These are phyloP conservation scores for Paradoxurus hermaphroditus DNA, from an alignment of 2,113 vertebrate species.

Conservation along the genomic window DNA sequence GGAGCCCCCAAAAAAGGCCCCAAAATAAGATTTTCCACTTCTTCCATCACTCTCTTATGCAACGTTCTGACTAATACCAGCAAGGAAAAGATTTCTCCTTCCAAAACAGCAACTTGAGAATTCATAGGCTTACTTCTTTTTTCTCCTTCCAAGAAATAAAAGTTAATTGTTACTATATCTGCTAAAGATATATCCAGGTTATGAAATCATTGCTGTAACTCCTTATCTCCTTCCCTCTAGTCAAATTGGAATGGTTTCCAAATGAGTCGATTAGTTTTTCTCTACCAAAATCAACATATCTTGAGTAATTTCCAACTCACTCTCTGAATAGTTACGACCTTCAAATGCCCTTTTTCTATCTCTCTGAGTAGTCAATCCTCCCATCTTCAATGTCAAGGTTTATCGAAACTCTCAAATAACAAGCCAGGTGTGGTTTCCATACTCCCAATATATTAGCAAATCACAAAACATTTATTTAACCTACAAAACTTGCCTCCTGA, in stretches of 20 bases:
- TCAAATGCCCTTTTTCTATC: not conserved
- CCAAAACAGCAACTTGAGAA: not conserved
- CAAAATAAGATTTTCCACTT: not conserved
- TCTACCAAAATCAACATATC: not conserved
- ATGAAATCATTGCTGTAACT: not conserved
- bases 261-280: not conserved
- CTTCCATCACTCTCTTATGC: not conserved
- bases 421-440: not conserved
- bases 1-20: not conserved
- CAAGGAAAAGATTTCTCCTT: not conserved
- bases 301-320: not conserved
- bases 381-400: not conserved
- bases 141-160: not conserved
- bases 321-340: not conserved
- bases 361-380: not conserved
- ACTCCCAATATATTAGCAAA: not conserved
- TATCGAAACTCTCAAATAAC: not conserved
- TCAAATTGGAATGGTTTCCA: constrained; percentile 1
- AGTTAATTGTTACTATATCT: not conserved
- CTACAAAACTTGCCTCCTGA: not conserved
- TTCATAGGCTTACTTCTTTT: not conserved
- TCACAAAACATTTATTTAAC: not conserved
- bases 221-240: not conserved
- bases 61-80: not conserved
- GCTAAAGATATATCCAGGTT: not conserved